Conservation (phyloP, 2,888 invertebrate genomes). For the Cephonodes hylas region DNA sequence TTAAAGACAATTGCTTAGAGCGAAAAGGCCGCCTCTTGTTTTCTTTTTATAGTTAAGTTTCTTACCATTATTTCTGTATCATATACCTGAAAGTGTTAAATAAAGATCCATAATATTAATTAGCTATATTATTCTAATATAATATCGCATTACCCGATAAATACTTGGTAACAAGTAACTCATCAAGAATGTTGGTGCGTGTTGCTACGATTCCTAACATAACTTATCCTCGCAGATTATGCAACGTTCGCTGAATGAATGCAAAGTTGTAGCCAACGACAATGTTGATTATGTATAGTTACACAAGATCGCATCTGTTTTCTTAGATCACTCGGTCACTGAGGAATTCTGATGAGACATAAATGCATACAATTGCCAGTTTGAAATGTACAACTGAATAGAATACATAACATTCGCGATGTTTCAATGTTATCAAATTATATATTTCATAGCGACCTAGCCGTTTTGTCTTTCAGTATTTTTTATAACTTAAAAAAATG, state of each 20-base stretch:
- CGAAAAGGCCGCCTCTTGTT: too few species aligned
- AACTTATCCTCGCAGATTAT: neutral
- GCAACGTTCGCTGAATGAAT: neutral
- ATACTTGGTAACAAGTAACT: neutral
- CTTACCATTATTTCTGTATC: too few species aligned
- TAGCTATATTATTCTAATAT: neutral
- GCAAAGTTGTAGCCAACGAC: neutral
- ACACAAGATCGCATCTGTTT: neutral
- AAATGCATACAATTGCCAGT: neutral
- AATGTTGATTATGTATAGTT: neutral
- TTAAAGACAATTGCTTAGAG: too few species aligned
- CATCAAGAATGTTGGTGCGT: neutral
- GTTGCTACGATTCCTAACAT: neutral
- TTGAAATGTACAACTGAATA: too few species aligned
- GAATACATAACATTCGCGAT: too few species aligned
- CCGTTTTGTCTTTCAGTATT: too few species aligned
- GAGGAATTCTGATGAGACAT: neutral
- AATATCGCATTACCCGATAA: neutral
- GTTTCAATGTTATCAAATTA: too few species aligned
- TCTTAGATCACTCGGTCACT: constrained; percentile 7
- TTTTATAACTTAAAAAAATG: too few species aligned
- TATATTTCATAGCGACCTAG: too few species aligned
- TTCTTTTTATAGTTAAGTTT: too few species aligned
- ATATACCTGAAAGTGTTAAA: too few species aligned
- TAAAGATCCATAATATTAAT: too few species aligned